Percentiles rank a stretch among this genome's conserved stretches.
Conservation (phyloP, 2,797 vertebrate genomes). For the Eulemur albifrons region DNA sequence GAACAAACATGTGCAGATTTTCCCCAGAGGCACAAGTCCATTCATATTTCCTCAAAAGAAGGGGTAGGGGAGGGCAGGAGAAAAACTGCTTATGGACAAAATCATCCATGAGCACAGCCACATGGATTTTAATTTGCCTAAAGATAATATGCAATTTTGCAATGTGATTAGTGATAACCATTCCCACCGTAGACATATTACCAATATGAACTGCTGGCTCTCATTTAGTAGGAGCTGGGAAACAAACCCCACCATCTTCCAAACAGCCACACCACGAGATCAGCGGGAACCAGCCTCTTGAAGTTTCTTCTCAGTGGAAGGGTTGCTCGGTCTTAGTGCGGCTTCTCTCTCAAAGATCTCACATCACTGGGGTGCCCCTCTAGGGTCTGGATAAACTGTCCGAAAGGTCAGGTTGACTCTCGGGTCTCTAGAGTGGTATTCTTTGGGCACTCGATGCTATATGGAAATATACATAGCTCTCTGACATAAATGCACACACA, state of each 20-base stretch:
- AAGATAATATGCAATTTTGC: conserved; percentile 3
- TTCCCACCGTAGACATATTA: neutral
- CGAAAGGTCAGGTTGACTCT: conserved; percentile 97
- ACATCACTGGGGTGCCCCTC: conserved; percentile 67
- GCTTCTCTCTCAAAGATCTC: neutral
- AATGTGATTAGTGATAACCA: neutral
- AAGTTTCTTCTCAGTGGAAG: neutral
- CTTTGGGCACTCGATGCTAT: conserved; percentile 97
- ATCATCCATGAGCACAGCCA: neutral
- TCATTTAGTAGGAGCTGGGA: neutral
- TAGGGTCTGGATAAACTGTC: conserved; percentile 87
- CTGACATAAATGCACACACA: neutral
- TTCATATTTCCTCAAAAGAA: conserved; percentile 12
- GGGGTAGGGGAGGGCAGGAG: neutral
- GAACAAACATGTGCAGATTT: neutral
- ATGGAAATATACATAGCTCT: conserved; percentile 43
- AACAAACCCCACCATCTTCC: neutral
- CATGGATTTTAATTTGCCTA: conserved; percentile 45
- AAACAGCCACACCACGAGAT: neutral
- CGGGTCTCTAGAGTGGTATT: conserved; percentile 93
- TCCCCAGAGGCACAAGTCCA: neutral
- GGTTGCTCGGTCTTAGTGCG: neutral
- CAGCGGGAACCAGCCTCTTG: neutral
- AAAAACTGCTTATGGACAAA: neutral
- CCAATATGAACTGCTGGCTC: neutral